These are phyloP conservation scores for Ctenosaura bakeri DNA, from an alignment of 2,797 vertebrate genomes.

Conservation along the genomic window DNA sequence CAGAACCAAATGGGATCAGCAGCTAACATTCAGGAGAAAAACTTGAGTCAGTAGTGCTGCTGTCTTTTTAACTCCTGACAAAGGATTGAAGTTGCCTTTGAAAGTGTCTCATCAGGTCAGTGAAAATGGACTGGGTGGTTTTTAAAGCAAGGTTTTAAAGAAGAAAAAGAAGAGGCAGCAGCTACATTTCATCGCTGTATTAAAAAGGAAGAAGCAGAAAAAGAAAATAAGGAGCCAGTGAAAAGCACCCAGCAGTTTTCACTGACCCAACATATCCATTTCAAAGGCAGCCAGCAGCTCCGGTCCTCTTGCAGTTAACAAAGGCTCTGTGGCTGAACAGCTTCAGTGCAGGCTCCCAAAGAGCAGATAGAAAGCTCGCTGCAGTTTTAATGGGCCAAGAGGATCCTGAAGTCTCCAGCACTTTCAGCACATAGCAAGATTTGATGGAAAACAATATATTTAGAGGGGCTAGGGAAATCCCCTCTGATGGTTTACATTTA, in stretches of 20 bases:
- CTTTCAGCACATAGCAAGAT: not conserved
- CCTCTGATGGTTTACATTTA: slow-evolving; percentile 9
- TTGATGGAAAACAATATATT: not conserved
- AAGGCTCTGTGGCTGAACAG: not conserved
- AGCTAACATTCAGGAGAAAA: slow-evolving; percentile 33
- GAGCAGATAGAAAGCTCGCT: slow-evolving; percentile 22
- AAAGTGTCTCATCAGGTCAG: slow-evolving; percentile 46
- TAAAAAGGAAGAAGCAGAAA: not conserved
- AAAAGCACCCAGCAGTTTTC: slow-evolving; percentile 15
- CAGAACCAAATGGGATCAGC: slow-evolving; percentile 50
- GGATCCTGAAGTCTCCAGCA: fast-evolving
- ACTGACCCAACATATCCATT: slow-evolving; percentile 21
- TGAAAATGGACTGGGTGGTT: slow-evolving; percentile 40
- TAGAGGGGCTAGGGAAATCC: fast-evolving
- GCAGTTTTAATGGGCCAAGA: not conserved
- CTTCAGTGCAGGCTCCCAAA: not conserved
- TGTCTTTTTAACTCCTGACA: slow-evolving; percentile 23
- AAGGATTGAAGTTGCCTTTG: slow-evolving; percentile 48
- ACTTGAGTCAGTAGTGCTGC: slow-evolving; percentile 11
- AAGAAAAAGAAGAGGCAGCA: not conserved
- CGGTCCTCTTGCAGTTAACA: not conserved
- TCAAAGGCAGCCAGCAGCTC: slow-evolving; percentile 28
- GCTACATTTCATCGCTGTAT: not conserved
- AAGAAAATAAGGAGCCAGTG: not conserved
- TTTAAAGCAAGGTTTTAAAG: slow-evolving; percentile 11